Evolutionary conservation across 2,888 invertebrate species (phyloP).

Genomic region (Nephrocerus scutellatus): DNA sequence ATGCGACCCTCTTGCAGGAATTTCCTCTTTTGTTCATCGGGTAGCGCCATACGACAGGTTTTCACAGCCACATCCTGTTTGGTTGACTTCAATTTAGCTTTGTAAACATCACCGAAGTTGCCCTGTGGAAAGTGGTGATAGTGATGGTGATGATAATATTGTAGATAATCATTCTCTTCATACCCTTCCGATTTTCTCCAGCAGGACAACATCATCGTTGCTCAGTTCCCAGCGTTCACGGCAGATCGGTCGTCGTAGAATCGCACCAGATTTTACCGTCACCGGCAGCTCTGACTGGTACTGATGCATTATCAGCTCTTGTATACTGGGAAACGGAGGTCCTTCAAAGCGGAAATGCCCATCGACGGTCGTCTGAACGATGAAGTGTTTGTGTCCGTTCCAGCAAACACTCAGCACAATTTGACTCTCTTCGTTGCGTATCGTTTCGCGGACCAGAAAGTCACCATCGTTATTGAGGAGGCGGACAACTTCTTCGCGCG

Average conservation of each 20-base stretch:
- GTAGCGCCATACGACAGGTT: slow-evolving; percentile 87
- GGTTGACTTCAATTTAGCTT: slow-evolving; percentile 75
- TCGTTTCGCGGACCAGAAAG: slow-evolving; percentile 89
- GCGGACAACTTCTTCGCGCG: slow-evolving; percentile 90
- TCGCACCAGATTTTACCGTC: slow-evolving; percentile 85
- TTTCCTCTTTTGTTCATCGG: slow-evolving; percentile 89
- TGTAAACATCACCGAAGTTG: slow-evolving; percentile 95
- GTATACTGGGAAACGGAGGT: slow-evolving; percentile 85
- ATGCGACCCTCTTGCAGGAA: slow-evolving; percentile 94
- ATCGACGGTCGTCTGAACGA: slow-evolving; percentile 89
- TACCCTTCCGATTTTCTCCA: slow-evolving; percentile 92
- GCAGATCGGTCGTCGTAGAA: slow-evolving; percentile 76
- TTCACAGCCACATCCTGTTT: slow-evolving; percentile 90
- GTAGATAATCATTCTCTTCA: slow-evolving; percentile 34
- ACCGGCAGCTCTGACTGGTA: slow-evolving; percentile 79
- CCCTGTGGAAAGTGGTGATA: slow-evolving; percentile 58
- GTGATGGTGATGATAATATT: neutral
- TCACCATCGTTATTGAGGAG: slow-evolving; percentile 88
- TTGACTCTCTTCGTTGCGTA: slow-evolving; percentile 83
- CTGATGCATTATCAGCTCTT: slow-evolving; percentile 85
- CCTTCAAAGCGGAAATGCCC: slow-evolving; percentile 92
- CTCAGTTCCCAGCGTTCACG: slow-evolving; percentile 92
- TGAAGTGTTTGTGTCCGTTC: slow-evolving; percentile 95
- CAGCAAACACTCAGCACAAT: slow-evolving; percentile 91
- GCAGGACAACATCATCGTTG: slow-evolving; percentile 85